These are phyloP conservation scores for Microtus montanus DNA, from an alignment of 2,113 vertebrate species.

Conservation along the genomic window DNA sequence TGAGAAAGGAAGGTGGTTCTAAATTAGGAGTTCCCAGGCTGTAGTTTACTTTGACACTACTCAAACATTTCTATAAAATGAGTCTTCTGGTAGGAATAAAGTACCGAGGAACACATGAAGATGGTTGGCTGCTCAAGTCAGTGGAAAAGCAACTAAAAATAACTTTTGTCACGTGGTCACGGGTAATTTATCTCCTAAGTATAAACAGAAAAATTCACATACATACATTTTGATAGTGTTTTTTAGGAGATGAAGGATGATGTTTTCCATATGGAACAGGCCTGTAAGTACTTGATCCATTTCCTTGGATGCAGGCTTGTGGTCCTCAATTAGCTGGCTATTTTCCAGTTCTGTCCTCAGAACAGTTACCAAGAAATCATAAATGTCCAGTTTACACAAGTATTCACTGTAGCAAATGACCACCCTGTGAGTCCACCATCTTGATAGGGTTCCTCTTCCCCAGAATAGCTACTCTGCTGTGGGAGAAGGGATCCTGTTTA, in stretches of 20 bases:
- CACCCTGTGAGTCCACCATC: not conserved
- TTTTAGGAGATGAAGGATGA: not conserved
- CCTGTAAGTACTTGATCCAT: not conserved
- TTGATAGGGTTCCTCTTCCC: constrained; percentile 21
- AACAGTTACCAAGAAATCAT: constrained; percentile 3
- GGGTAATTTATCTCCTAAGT: not conserved
- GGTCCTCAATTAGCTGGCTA: not conserved
- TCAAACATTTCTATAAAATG: not conserved
- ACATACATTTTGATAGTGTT: not conserved
- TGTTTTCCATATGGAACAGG: not conserved
- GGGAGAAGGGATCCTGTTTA: constrained; percentile 71
- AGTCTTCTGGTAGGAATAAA: not conserved
- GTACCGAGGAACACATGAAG: not conserved
- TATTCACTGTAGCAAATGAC: constrained; percentile 31
- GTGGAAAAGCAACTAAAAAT: not conserved
- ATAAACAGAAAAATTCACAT: not conserved
- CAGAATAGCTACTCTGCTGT: constrained; percentile 43
- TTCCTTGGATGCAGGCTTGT: constrained; percentile 9
- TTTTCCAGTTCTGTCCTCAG: constrained; percentile 31
- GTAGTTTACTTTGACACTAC: not conserved
- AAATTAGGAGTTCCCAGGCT: not conserved
- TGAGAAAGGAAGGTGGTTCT: not conserved
- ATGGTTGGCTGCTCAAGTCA: not conserved
- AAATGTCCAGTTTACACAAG: not conserved
- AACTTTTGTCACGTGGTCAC: not conserved